phyloP scores from a whole-genome alignment of 1,140 invertebrate species.

The Aporrectodea caliginosa region DNA sequence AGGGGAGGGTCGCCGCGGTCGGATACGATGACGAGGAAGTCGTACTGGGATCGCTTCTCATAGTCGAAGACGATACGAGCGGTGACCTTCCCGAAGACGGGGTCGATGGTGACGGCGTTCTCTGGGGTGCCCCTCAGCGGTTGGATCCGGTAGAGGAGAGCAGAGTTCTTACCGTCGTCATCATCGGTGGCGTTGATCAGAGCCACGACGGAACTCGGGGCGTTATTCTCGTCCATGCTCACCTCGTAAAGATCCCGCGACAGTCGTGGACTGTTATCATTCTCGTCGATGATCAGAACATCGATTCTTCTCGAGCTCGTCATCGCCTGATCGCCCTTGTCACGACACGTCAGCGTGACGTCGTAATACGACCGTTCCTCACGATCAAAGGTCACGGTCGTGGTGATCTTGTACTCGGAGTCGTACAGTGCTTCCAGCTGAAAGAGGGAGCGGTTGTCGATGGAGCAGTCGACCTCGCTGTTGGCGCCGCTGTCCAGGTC shows the following conservation, averaged over 20 bases:
- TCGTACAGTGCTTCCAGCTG: slow-evolving; percentile 35
- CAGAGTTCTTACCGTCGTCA: slow-evolving; percentile 41
- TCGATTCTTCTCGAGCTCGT: slow-evolving; percentile 33
- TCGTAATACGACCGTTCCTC: slow-evolving; percentile 31
- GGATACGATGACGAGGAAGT: slow-evolving; percentile 36
- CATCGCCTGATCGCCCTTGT: slow-evolving; percentile 40
- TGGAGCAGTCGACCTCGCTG: slow-evolving; percentile 41
- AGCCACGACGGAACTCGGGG: slow-evolving; percentile 34
- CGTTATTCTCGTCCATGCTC: slow-evolving; percentile 42
- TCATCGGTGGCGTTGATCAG: slow-evolving; percentile 44
- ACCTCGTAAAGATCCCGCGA: slow-evolving; percentile 31
- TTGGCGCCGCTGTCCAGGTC: slow-evolving; percentile 47
- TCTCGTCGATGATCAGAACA: slow-evolving; percentile 28
- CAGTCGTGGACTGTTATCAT: slow-evolving; percentile 30
- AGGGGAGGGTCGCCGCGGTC: slow-evolving; percentile 35
- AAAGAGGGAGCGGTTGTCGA: slow-evolving; percentile 37
- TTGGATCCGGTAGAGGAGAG: slow-evolving; percentile 38
- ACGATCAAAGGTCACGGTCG: slow-evolving; percentile 37
- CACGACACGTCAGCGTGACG: slow-evolving; percentile 40
- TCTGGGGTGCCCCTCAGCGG: slow-evolving; percentile 37
- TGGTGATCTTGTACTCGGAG: slow-evolving; percentile 41
- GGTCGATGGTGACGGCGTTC: slow-evolving; percentile 35
- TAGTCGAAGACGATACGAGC: slow-evolving; percentile 37
- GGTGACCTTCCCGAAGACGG: slow-evolving; percentile 34
- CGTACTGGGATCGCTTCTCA: slow-evolving; percentile 35